These are phyloP conservation scores for Poeciliopsis retropinna DNA, from an alignment of 2,113 vertebrate species.

Conservation along the genomic window DNA sequence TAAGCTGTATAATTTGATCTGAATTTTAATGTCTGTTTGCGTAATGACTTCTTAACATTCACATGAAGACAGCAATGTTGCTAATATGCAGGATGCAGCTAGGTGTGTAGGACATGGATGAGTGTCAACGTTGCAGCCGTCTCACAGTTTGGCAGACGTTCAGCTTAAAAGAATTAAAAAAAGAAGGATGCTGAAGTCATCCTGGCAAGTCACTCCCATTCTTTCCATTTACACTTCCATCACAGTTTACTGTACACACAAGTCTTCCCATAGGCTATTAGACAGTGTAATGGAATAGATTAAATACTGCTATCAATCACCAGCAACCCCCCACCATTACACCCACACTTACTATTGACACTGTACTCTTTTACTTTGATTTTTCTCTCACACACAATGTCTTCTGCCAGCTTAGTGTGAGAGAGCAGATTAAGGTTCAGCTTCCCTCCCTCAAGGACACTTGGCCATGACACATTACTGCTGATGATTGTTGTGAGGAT, in stretches of 20 bases:
- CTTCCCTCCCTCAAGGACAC: conserved; percentile 70
- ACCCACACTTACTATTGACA: conserved; percentile 17
- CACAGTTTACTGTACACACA: conserved; percentile 57
- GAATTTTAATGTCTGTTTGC: conserved; percentile 45
- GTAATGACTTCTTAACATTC: conserved; percentile 39
- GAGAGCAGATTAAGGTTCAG: conserved; percentile 61
- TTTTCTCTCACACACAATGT: conserved; percentile 31
- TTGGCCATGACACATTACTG: conserved; percentile 69
- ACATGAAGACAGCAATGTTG: conserved; percentile 20
- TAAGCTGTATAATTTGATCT: conserved; percentile 21
- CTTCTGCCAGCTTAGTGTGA: conserved; percentile 29
- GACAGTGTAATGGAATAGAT: conserved; percentile 58
- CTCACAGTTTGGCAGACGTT: conserved; percentile 39
- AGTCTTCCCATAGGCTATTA: conserved; percentile 57
- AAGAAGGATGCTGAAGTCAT: conserved; percentile 51
- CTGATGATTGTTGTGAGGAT: conserved; percentile 65
- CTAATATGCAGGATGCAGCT: conserved; percentile 32
- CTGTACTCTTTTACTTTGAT: conserved; percentile 44
- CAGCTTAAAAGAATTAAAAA: conserved; percentile 7
- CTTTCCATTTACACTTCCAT: conserved; percentile 63
- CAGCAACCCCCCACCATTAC: conserved; percentile 16
- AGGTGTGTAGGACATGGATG: conserved; percentile 37
- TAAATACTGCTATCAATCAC: conserved; percentile 67
- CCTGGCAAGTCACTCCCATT: conserved; percentile 45
- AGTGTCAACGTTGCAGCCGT: conserved; percentile 30